Evolutionary conservation across 1,140 invertebrate species (phyloP).

Genomic region (Hylaeus volcanicus): DNA sequence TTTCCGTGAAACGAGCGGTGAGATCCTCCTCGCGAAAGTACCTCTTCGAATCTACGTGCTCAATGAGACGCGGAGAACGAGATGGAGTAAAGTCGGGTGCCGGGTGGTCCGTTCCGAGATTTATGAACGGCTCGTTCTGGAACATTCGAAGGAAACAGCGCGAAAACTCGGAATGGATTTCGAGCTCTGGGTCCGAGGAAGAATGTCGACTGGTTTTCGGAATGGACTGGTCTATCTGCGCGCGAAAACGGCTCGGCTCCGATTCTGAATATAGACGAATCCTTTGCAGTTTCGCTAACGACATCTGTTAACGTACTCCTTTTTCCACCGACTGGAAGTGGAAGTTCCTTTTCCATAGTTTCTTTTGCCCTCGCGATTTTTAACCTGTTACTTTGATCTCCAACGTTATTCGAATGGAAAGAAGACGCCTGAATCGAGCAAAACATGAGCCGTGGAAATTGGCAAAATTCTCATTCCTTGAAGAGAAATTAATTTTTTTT

Average conservation of each 20-base stretch:
- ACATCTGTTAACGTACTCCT: not conserved
- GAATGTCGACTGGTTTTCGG: conserved; percentile 42
- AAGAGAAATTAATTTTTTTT: too few relatives aligned
- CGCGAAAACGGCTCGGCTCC: not conserved
- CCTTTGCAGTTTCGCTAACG: not conserved
- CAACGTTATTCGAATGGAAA: too few relatives aligned
- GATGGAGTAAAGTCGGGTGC: conserved; percentile 48
- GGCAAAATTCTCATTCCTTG: too few relatives aligned
- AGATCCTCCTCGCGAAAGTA: conserved; percentile 27
- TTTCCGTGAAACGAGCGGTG: conserved; percentile 40
- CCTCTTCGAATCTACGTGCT: conserved; percentile 57
- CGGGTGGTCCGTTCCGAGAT: conserved; percentile 67
- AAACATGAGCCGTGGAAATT: not conserved
- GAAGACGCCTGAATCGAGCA: too few relatives aligned
- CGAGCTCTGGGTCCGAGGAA: conserved; percentile 17
- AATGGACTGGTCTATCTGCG: not conserved
- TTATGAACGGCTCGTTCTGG: conserved; percentile 63
- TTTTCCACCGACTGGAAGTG: too few relatives aligned
- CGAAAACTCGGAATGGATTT: conserved; percentile 50
- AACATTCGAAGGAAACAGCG: conserved; percentile 64
- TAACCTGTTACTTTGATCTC: too few relatives aligned
- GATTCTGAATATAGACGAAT: conserved; percentile 34
- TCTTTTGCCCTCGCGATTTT: too few relatives aligned
- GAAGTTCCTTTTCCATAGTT: too few relatives aligned
- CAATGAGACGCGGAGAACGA: conserved; percentile 63